Evolutionary conservation across 2,113 vertebrate species (phyloP).

Genomic region (Ciconia boyciana): DNA sequence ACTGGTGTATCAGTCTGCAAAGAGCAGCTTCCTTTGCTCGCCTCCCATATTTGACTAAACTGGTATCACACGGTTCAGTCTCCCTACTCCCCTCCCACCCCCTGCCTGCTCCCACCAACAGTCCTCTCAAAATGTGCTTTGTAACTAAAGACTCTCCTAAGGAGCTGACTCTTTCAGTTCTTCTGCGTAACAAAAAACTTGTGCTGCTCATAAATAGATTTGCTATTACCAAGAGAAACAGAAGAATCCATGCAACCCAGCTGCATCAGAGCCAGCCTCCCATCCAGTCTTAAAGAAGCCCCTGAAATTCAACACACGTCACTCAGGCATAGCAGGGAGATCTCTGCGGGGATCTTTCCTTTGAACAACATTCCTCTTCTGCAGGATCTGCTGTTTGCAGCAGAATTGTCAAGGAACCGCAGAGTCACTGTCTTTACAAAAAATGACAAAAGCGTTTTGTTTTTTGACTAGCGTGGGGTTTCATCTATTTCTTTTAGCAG

Average conservation of each 20-base stretch:
- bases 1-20: constrained; percentile 3
- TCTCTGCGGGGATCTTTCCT: neutral
- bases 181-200: neutral
- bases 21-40: neutral
- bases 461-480: neutral
- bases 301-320: neutral
- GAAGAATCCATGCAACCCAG: neutral
- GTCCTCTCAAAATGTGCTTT: constrained; percentile 12
- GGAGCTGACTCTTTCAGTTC: constrained; percentile 55
- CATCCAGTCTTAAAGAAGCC: constrained; percentile 3
- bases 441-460: neutral
- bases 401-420: neutral
- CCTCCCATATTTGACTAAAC: neutral
- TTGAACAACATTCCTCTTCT: neutral
- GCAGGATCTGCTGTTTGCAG: neutral
- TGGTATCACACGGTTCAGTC: neutral
- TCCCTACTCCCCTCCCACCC: neutral
- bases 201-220: constrained; percentile 44
- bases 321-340: neutral
- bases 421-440: neutral
- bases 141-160: neutral
- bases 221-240: constrained; percentile 33
- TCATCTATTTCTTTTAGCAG: neutral
- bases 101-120: neutral
- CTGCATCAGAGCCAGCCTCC: neutral